Evolutionary conservation across 2,888 invertebrate species (phyloP).

Genomic region (Blastobasis adustella): DNA sequence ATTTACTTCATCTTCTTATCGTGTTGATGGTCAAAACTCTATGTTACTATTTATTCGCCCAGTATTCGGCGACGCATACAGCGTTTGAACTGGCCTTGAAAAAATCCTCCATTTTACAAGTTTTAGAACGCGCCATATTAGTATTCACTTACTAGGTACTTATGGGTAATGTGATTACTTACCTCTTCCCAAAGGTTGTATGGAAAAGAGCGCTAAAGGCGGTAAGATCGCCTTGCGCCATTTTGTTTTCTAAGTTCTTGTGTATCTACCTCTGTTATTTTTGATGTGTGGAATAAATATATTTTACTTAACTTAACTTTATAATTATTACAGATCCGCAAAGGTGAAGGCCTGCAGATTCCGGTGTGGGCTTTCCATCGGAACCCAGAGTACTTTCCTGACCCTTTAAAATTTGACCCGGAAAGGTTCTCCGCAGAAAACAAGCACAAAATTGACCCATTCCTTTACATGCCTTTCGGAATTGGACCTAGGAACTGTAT

Average conservation of each 20-base stretch:
- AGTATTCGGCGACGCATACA: no score
- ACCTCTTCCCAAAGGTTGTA: conserved; percentile 23
- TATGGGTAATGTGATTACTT: conserved; percentile 25
- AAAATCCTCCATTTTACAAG: no score
- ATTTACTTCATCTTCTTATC: no score
- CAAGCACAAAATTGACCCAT: conserved; percentile 40
- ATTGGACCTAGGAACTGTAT: conserved; percentile 75
- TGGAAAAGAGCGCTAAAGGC: conserved; percentile 18
- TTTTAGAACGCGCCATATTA: no score
- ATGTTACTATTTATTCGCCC: no score
- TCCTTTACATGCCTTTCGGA: conserved; percentile 65
- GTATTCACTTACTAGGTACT: neutral
- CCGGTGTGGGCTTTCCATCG: conserved; percentile 56
- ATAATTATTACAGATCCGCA: conserved; percentile 20
- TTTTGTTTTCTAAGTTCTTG: no score
- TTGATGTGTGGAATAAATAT: neutral
- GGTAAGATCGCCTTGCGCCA: neutral
- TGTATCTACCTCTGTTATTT: conserved; percentile 2
- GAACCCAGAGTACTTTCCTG: conserved; percentile 60
- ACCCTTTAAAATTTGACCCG: conserved; percentile 72
- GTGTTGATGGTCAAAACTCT: no score
- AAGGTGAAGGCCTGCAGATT: conserved; percentile 36
- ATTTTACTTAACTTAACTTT: neutral
- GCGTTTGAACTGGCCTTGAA: no score
- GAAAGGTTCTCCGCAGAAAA: conserved; percentile 73